These are phyloP conservation scores for Xestia rhomboidea DNA, from an alignment of 2,888 invertebrate genomes.

Conservation along the genomic window DNA sequence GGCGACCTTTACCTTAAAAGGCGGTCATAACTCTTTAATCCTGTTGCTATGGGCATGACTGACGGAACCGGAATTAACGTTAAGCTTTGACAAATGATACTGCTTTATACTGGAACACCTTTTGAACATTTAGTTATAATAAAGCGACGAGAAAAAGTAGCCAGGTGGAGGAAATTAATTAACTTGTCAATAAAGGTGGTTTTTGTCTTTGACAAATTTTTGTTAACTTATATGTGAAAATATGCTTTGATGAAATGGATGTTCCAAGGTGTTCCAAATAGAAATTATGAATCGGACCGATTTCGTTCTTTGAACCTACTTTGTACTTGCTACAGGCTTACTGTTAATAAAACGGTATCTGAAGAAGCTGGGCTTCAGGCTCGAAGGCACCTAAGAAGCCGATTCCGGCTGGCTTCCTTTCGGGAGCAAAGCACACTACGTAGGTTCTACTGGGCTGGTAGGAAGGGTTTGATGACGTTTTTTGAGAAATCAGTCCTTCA, in stretches of 20 bases:
- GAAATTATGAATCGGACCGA: not conserved
- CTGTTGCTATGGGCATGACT: not conserved
- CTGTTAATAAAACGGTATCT: not conserved
- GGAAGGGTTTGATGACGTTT: not conserved
- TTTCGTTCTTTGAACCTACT: not conserved
- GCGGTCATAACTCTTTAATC: slow-evolving; percentile 14
- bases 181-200: too few relatives aligned
- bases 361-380: not conserved
- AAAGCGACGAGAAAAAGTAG: not conserved
- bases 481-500: not conserved
- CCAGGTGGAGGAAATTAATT: not conserved
- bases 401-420: not conserved
- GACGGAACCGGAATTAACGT: slow-evolving; percentile 34
- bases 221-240: not conserved
- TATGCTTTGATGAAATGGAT: not conserved
- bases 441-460: not conserved
- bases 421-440: not conserved
- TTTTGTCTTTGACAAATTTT: not conserved
- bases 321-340: not conserved
- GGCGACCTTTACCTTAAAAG: slow-evolving; percentile 45
- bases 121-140: not conserved
- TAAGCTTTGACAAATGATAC: slow-evolving; percentile 5
- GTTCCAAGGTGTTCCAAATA: not conserved
- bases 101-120: not conserved
- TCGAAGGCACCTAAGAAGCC: not conserved